A percentile compares a stretch with the other conserved stretches of the same genome.
Conservation (phyloP, 2,797 vertebrate genomes). For the Onychomys torridus region DNA sequence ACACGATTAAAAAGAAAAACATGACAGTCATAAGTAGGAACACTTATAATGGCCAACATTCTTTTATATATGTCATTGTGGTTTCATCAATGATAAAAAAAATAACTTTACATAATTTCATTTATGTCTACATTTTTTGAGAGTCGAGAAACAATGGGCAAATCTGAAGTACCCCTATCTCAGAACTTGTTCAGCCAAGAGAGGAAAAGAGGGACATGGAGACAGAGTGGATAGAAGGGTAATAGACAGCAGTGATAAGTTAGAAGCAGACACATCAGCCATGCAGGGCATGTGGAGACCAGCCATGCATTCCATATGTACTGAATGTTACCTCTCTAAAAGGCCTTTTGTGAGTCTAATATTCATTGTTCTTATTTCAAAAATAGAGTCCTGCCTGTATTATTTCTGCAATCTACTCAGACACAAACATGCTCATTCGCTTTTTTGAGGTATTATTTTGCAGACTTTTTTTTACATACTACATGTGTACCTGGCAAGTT, state of each 20-base stretch:
- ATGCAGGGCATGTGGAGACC: too few species aligned
- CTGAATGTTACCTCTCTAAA: background rate
- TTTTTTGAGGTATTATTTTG: background rate
- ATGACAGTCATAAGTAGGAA: background rate
- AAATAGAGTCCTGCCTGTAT: background rate
- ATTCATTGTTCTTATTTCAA: background rate
- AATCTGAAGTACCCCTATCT: background rate
- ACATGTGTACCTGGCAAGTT: background rate
- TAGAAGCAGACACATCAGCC: background rate
- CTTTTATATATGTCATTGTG: background rate
- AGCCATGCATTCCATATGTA: background rate
- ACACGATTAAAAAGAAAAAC: background rate
- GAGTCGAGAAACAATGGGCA: background rate
- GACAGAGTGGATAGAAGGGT: background rate
- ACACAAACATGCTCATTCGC: background rate
- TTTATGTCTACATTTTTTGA: background rate
- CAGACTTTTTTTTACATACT: background rate
- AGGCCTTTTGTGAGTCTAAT: background rate
- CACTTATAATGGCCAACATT: background rate
- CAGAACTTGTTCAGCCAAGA: background rate
- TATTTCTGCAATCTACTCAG: background rate
- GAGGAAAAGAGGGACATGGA: background rate
- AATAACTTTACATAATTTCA: background rate
- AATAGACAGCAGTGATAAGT: background rate
- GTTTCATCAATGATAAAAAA: background rate